Base-by-base conservation (phyloP, 2,888 invertebrate species). In the Pegoplata infirma region DNA sequence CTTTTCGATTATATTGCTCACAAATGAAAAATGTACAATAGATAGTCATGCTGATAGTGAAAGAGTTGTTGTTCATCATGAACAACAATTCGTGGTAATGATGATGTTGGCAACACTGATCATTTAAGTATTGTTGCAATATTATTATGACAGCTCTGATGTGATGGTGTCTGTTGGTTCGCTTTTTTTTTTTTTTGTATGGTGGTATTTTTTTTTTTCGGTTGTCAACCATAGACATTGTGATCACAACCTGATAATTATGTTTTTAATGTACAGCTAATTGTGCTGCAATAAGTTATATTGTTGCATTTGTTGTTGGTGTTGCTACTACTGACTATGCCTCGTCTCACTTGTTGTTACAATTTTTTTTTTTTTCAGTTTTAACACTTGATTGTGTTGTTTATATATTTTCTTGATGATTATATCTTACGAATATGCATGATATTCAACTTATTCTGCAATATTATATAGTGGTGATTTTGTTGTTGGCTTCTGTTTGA, bases 231-330 rank as follows among this genome's bases (percentile, higher is more conserved):
- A 71, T 64, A 66, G 44, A 69, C 44, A 64, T 64, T 75, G 79
- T 74, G 51, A 78, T 78, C 77, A 75, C 81, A 81, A 83, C 82
- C 84, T 84, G 84, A 85, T 86, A 85, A 87, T 87, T 86, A 87
- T 84, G 82, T 82, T 84, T 86, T 85, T 86, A 87, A 87, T 87
- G 87, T 87, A 84, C 87, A 87, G 84, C 85, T 87, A 87, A 87
- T 87, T 86, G 87, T 86, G 83, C 83, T 85, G 87, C 86, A 84
- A 84, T 83, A 82, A 82, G 76, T 80, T 76, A 76, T 72, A 68
- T 66, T 58, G 17, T 16, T 56, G 12, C 32, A 12, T 21, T 64
- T 55, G n/a, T n/a, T n/a, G 40, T 40, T 58, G 56, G 16, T 53
- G 53, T 53, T 28, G 47, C n/a, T n/a, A n/a, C n/a, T n/a, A n/a